Conservation (phyloP, 2,888 invertebrate species). For the Drymonia ruficornis region DNA sequence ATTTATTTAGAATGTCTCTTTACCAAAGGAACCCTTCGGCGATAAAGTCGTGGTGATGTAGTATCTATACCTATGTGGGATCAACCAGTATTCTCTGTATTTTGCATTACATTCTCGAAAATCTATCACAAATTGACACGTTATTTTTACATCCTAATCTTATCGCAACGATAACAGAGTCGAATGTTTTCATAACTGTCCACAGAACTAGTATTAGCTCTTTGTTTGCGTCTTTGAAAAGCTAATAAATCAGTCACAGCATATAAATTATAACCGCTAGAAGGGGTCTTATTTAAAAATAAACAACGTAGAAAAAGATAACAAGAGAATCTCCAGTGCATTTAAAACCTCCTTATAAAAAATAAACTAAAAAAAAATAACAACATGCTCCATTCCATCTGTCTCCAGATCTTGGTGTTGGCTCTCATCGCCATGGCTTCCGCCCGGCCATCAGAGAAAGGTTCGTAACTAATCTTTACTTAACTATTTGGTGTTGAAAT, state of each 20-base stretch:
- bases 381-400: conserved; percentile 27
- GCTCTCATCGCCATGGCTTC: conserved; percentile 50
- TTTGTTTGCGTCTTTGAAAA: not conserved
- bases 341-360: too few relatives aligned
- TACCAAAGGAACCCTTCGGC: too few relatives aligned
- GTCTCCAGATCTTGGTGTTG: conserved; percentile 49
- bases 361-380: not conserved
- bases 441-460: conserved; percentile 35
- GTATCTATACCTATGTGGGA: too few relatives aligned
- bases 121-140: not conserved
- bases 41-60: too few relatives aligned
- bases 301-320: too few relatives aligned
- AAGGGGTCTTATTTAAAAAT: too few relatives aligned
- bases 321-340: too few relatives aligned
- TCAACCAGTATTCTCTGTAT: not conserved
- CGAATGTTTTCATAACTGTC: too few relatives aligned
- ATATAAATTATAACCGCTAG: too few relatives aligned
- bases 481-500: not conserved
- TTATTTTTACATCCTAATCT: not conserved
- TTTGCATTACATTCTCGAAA: not conserved
- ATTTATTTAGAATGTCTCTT: too few relatives aligned
- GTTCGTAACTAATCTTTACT: conserved; percentile 12
- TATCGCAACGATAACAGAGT: not conserved
- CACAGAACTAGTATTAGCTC: not conserved
- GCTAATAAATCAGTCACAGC: not conserved